Evolutionary conservation across 2,797 vertebrate genomes (phyloP).

Genomic region (Sebastes melanostomus): DNA sequence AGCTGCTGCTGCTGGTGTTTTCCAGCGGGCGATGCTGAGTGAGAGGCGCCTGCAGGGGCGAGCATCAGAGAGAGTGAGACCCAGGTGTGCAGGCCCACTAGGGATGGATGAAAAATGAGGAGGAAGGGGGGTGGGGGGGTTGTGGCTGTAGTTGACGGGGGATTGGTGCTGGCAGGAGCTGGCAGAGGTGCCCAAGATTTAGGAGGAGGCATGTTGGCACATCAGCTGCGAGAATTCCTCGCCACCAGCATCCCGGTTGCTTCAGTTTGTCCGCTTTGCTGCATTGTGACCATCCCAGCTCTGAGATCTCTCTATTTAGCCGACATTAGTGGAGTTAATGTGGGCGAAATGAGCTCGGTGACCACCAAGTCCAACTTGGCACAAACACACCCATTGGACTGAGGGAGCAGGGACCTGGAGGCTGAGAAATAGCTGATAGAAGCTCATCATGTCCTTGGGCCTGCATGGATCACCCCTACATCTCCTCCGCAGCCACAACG

Average conservation of each 20-base stretch:
- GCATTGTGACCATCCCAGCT: conserved; percentile 56
- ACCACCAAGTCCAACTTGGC: conserved; percentile 73
- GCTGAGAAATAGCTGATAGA: conserved; percentile 64
- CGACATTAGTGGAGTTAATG: conserved; percentile 77
- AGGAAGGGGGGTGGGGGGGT: conserved; percentile 19
- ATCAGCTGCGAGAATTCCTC: conserved; percentile 48
- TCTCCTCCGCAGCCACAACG: conserved; percentile 32
- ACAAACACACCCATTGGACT: conserved; percentile 31
- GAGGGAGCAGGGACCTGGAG: conserved; percentile 51
- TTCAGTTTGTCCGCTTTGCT: conserved; percentile 11
- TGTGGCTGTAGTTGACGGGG: conserved; percentile 48
- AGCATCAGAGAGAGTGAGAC: conserved; percentile 47
- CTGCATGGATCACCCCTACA: conserved; percentile 42
- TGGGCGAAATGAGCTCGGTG: conserved; percentile 70
- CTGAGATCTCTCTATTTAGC: conserved; percentile 75
- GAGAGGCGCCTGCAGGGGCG: conserved; percentile 51
- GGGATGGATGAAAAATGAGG: conserved; percentile 73
- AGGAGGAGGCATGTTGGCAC: conserved; percentile 62
- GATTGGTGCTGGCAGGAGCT: conserved; percentile 59
- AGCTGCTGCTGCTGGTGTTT: conserved; percentile 35
- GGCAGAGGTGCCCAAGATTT: conserved; percentile 67
- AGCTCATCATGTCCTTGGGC: conserved; percentile 72
- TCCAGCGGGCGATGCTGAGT: conserved; percentile 16
- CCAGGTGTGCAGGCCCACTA: conserved; percentile 73
- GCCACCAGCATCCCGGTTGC: not conserved